Evolutionary conservation across 2,797 vertebrate genomes (phyloP).

Genomic region (Chlorospingus flavigularis): DNA sequence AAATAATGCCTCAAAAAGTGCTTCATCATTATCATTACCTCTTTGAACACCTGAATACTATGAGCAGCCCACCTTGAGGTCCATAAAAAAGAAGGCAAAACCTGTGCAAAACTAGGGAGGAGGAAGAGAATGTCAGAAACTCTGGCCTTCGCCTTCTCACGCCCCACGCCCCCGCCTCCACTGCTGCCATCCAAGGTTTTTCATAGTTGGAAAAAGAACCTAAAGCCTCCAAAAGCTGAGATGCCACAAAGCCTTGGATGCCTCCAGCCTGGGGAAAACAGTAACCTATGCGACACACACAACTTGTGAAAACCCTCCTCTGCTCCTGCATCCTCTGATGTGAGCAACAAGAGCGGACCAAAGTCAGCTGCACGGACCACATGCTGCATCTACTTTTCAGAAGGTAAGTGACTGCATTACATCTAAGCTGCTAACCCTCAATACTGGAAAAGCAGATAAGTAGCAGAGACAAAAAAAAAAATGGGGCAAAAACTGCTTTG

Average conservation of each 20-base stretch:
- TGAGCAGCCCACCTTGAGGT: background rate
- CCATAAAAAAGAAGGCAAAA: background rate
- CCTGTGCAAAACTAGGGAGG: background rate
- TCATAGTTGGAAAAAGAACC: background rate
- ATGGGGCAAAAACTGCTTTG: background rate
- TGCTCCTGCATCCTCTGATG: background rate
- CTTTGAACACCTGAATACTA: background rate
- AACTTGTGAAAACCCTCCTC: background rate
- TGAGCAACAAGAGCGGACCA: background rate
- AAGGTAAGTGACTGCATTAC: background rate
- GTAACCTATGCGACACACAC: background rate
- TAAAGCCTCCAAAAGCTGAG: background rate
- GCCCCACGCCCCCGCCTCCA: fast-evolving
- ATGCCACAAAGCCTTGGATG: background rate
- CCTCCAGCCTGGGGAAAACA: background rate
- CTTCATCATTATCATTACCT: background rate
- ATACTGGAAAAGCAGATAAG: background rate
- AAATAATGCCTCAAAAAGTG: background rate
- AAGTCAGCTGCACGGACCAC: background rate
- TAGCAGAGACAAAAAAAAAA: background rate
- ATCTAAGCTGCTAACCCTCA: background rate
- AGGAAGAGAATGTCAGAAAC: background rate
- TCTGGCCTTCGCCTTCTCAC: fast-evolving
- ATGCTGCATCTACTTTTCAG: background rate
- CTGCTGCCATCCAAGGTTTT: background rate